Conservation (phyloP, 2,113 vertebrate genomes). For the Capreolus pygargus region DNA sequence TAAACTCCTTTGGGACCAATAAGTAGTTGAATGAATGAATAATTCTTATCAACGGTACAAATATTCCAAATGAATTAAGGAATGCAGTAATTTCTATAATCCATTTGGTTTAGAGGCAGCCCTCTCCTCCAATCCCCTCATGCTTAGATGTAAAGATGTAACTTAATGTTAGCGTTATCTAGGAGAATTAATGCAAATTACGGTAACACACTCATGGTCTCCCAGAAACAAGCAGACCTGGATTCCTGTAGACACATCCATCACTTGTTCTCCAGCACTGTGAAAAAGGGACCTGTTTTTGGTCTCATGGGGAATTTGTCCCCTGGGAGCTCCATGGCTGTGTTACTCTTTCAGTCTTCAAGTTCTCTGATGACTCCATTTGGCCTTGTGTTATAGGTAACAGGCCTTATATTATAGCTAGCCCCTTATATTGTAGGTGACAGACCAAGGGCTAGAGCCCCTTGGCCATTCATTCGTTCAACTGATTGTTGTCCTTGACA, state of each 20-base stretch:
- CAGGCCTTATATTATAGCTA: neutral
- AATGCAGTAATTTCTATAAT: neutral
- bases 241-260: neutral
- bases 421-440: neutral
- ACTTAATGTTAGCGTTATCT: neutral
- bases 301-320: neutral
- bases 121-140: neutral
- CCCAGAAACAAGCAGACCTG: neutral
- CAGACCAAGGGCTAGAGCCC: neutral
- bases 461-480: neutral
- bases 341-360: neutral
- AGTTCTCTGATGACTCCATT: neutral
- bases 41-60: neutral
- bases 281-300: neutral
- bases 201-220: neutral
- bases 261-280: neutral
- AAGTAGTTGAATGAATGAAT: neutral
- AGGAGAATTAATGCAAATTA: neutral
- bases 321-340: neutral
- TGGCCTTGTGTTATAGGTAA: neutral
- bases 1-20: neutral
- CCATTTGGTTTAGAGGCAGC: neutral
- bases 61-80: neutral
- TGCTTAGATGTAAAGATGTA: neutral
- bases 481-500: neutral